phyloP scores from a whole-genome alignment of 92 coral and sea anemone genomes.

The Nematostella vectensis region DNA sequence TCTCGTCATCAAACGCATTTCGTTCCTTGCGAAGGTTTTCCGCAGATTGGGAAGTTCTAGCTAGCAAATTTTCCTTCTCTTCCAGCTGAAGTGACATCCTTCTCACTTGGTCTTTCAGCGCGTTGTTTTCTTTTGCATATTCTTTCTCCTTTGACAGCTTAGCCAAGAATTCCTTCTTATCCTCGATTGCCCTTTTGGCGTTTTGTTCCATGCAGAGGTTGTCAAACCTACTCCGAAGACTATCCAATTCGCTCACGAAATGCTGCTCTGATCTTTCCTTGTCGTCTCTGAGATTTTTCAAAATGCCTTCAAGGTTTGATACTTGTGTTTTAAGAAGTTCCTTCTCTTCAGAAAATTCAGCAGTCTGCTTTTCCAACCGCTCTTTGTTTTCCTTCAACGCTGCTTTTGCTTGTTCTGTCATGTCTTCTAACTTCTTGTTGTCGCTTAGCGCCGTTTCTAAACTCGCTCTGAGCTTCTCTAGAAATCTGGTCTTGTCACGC shows the following conservation, averaged over 20 bases:
- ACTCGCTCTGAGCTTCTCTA: slow-evolving; percentile 2
- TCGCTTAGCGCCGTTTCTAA: not conserved
- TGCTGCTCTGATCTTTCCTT: slow-evolving; percentile 15
- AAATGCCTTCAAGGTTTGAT: not conserved
- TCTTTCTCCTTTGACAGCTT: not conserved
- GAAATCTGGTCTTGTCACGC: slow-evolving; percentile 1
- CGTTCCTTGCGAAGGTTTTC: not conserved
- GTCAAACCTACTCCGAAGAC: not conserved
- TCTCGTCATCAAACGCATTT: not conserved
- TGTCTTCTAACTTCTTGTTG: not conserved
- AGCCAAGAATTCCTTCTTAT: slow-evolving; percentile 2
- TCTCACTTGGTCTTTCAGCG: not conserved
- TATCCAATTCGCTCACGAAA: not conserved
- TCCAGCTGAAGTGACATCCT: not conserved
- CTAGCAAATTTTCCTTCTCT: not conserved
- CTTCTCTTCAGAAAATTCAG: slow-evolving; percentile 1
- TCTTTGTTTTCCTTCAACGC: slow-evolving; percentile 1
- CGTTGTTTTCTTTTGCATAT: not conserved
- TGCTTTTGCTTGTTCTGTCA: not conserved
- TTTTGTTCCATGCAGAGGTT: not conserved
- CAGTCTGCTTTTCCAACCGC: not conserved
- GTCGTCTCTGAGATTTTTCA: slow-evolving; percentile 7
- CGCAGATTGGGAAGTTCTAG: not conserved
- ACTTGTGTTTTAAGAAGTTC: slow-evolving; percentile 2
- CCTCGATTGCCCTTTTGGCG: not conserved